Evolutionary conservation across 2,888 invertebrate species (phyloP).

Genomic region (Zootermopsis nevadensis): DNA sequence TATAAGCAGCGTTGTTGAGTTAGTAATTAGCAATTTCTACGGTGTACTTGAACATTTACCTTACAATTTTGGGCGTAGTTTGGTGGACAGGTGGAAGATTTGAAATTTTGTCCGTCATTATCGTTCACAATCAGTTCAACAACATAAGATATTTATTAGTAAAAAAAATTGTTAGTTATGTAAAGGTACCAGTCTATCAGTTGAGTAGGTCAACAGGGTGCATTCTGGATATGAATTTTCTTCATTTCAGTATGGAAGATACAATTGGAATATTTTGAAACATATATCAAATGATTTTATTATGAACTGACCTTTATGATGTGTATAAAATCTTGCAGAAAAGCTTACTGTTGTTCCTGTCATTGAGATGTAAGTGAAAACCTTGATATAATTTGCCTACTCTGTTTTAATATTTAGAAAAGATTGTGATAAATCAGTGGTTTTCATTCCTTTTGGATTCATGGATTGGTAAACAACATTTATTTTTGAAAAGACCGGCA

Average conservation of each 20-base stretch:
- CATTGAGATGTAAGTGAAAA: not conserved
- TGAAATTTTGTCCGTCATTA: too few relatives aligned
- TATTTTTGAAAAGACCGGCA: too few relatives aligned
- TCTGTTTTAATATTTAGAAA: too few relatives aligned
- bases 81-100: too few relatives aligned
- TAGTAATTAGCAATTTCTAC: too few relatives aligned
- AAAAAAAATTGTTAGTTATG: too few relatives aligned
- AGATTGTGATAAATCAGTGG: not conserved
- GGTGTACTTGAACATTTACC: too few relatives aligned
- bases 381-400: not conserved
- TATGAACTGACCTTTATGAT: constrained; percentile 32
- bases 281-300: not conserved
- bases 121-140: too few relatives aligned
- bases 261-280: constrained; percentile 18
- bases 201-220: constrained; percentile 3
- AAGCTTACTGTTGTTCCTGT: constrained; percentile 1
- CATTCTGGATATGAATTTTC: not conserved
- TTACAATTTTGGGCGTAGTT: too few relatives aligned
- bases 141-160: too few relatives aligned
- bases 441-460: not conserved
- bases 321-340: not conserved
- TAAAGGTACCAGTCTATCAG: not conserved
- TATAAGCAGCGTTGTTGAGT: too few relatives aligned
- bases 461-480: too few relatives aligned
- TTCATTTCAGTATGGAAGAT: constrained; percentile 32